Conservation (phyloP, 2,888 invertebrate species). For the Euplexia lucipara region DNA sequence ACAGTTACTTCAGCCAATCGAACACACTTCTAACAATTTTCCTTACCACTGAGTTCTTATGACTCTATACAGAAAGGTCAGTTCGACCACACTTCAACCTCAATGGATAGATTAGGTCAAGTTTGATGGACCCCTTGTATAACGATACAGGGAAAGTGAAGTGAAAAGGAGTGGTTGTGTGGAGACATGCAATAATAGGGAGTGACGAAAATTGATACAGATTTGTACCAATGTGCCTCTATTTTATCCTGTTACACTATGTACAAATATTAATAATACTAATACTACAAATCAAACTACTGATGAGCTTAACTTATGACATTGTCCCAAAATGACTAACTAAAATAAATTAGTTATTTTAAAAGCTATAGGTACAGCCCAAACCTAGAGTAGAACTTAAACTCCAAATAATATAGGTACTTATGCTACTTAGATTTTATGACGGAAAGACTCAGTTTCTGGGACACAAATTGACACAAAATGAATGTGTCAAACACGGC, state of each 20-base stretch:
- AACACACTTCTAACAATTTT: conserved; percentile 49
- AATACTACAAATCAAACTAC: background rate
- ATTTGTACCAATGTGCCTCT: background rate
- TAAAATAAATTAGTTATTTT: no score
- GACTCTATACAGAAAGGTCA: conserved; percentile 37
- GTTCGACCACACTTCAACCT: conserved; percentile 35
- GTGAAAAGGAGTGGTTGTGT: conserved; percentile 29
- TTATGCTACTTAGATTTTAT: no score
- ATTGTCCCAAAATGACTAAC: no score
- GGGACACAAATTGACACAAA: no score
- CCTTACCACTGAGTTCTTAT: conserved; percentile 51
- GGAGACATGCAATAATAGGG: background rate
- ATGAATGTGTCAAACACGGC: no score
- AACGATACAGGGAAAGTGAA: conserved; percentile 34
- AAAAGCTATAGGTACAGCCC: no score
- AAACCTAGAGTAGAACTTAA: no score
- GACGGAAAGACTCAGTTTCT: no score
- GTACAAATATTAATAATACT: no score
- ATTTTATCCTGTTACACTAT: background rate
- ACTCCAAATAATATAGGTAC: no score
- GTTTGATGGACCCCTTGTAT: conserved; percentile 35
- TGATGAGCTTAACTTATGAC: background rate
- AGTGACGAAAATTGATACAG: background rate
- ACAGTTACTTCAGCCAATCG: conserved; percentile 25
- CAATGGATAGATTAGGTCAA: conserved; percentile 46